Evolutionary conservation across 2,797 vertebrate genomes (phyloP), one percentile per base, ranked within the genome.

Genomic region (Acrocephalus scirpaceus): DNA sequence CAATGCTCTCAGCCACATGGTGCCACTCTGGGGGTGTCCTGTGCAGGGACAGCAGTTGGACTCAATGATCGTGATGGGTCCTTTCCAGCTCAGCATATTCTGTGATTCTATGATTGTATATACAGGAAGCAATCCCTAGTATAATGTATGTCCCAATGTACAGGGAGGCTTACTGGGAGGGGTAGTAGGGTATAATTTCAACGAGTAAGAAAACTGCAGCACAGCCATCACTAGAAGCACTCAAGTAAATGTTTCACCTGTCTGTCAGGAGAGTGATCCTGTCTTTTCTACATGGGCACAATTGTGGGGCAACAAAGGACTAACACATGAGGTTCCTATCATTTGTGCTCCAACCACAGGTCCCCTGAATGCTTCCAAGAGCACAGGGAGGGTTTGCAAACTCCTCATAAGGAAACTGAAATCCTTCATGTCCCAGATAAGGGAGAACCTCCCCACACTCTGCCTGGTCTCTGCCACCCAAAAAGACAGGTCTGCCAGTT

Each of bases 61-160:
- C 20, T 54, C 5, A 3, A 6, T 56, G 34, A 25, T 21, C 0
- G 0, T 26, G 14, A 42, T 48, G 17, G 12, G 42, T 48, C 48
- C 26, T 10, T 62, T 62, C 42, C 57, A 56, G 30, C 17, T 40
- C 48, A 62, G 42, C 34, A 21, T 12, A 54, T 21, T 7, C 40
- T 47, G 30, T 54, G 40, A 70, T 61, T 76, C 40, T 11, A 7
- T 20, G 29, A 25, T 53, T 53, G 13, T 18, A 6, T 30, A 48
- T 1, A 34, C 21, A 32, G 30, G 44, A 30, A 91, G 44, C 27
- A 87, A 50, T 53, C 29, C 53, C 32, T 42, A 67, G 51, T 16
- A 11, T 9, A n/a, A 22, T 38, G 16, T 16, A 25, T 30, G 25
- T n/a, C 48, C 64, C 51, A 56, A 7, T 0, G 2, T 19, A 56